Evolutionary conservation across 2,113 vertebrate genomes (phyloP).

Genomic region (Sula dactylatra): DNA sequence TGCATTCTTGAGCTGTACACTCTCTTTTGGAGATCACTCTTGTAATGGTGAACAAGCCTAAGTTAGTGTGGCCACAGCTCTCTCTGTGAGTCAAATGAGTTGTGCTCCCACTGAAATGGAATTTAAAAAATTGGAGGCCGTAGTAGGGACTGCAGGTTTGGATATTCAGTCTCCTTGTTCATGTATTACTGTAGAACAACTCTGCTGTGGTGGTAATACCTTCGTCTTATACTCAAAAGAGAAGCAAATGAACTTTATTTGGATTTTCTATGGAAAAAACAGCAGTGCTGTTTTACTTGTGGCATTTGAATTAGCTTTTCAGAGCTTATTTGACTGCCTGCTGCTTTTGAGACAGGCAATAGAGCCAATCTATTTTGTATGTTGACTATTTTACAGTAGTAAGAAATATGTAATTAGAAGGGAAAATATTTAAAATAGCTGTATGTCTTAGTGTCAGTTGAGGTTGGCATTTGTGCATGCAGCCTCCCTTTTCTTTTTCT

Average conservation of each 20-base stretch:
- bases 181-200: neutral
- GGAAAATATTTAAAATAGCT: slow-evolving; percentile 74
- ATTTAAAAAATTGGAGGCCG: neutral
- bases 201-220: neutral
- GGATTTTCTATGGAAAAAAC: slow-evolving; percentile 25
- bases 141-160: neutral
- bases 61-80: neutral
- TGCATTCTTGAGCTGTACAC: neutral
- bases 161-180: neutral
- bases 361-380: slow-evolving; percentile 54
- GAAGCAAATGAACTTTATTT: slow-evolving; percentile 41
- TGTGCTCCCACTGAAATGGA: neutral
- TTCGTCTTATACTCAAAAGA: neutral
- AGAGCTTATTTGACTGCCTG: slow-evolving; percentile 51
- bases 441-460: slow-evolving; percentile 57
- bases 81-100: neutral
- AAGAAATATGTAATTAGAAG: slow-evolving; percentile 76
- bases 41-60: neutral
- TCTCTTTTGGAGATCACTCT: neutral
- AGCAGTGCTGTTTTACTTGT: slow-evolving; percentile 17
- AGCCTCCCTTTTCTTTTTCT: slow-evolving; percentile 36
- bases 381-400: slow-evolving; percentile 45
- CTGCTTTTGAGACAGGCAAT: slow-evolving; percentile 46
- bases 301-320: slow-evolving; percentile 65
- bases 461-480: slow-evolving; percentile 37